Base-by-base conservation (phyloP, 2,797 vertebrate genomes). In the Sphenopsis melanotis region DNA sequence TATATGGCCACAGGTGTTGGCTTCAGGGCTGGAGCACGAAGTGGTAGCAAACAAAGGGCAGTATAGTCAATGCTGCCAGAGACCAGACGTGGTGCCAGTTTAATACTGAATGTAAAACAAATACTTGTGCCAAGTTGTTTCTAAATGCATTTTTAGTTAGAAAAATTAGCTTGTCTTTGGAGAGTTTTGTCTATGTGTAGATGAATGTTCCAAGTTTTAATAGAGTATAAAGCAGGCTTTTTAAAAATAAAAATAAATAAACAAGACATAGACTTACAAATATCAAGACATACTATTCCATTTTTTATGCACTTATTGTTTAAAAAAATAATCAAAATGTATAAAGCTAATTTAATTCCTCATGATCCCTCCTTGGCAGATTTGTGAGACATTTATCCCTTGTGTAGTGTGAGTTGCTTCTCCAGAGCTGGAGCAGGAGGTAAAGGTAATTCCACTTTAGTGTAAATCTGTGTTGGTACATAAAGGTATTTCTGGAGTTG, bases 1-100 rank as follows among this genome's bases (percentile, higher is more conserved):
- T 98, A 87, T 98, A 92, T 63, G 71, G 94, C 82, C 97, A 98
- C 98, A 98, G 97, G 98, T 98, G 97, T 96, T 98, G 97, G 97
- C 97, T 96, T 80, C 92, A 81, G 87, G 81, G 89, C 95, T 80
- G 91, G 95, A 97, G 94, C 93, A 84, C 89, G 3, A 90, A 96
- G 92, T 93, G 79, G 93, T 63, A 63, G 87, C 84, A 96, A 97
- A 98, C 97, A 98, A 97, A 98, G 97, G 95, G 95, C 71, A 94
- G 96, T 94, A 95, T 90, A 97, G 97, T 96, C 80, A 60, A 36
- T 79, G 96, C 92, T 98, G 98, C 98, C 98, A 98, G 96, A 94
- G 95, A 53, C 87, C 66, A 93, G 92, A 96, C 80, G 34, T 92
- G 83, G 92, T 97, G 97, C 97, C 97, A 98, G 96, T 92, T 97